Evolutionary conservation across 2,113 vertebrate genomes (phyloP).

Genomic region (Redunca redunca): DNA sequence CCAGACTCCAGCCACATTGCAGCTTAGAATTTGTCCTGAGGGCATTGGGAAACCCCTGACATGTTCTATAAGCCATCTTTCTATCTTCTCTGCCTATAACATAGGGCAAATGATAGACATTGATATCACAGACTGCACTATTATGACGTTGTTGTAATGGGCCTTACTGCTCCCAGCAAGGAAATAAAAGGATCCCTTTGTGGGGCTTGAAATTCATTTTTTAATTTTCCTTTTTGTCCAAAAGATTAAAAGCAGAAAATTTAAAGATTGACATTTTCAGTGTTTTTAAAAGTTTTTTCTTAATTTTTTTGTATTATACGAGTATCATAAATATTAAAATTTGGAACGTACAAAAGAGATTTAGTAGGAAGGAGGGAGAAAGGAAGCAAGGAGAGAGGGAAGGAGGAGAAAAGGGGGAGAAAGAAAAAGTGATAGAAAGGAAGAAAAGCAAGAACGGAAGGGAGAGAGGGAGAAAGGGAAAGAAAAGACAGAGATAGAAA

Average conservation of each 20-base stretch:
- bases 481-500: not conserved
- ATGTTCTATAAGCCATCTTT: not conserved
- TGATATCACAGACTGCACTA: not conserved
- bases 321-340: not conserved
- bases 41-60: not conserved
- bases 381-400: not conserved
- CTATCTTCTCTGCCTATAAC: not conserved
- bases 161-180: not conserved
- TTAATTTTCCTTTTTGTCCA: not conserved
- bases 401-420: not conserved
- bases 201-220: not conserved
- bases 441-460: no score
- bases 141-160: not conserved
- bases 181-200: not conserved
- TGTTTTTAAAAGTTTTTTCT: not conserved
- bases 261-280: not conserved
- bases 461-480: no score
- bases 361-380: not conserved
- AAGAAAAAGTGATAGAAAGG: fast-evolving
- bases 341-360: not conserved
- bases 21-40: not conserved
- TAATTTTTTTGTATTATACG: not conserved
- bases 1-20: not conserved
- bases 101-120: not conserved
- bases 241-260: not conserved